Evolutionary conservation across 1,140 invertebrate genomes (phyloP), one percentile per base, ranked within the genome.

Genomic region (Octopus sinensis): DNA sequence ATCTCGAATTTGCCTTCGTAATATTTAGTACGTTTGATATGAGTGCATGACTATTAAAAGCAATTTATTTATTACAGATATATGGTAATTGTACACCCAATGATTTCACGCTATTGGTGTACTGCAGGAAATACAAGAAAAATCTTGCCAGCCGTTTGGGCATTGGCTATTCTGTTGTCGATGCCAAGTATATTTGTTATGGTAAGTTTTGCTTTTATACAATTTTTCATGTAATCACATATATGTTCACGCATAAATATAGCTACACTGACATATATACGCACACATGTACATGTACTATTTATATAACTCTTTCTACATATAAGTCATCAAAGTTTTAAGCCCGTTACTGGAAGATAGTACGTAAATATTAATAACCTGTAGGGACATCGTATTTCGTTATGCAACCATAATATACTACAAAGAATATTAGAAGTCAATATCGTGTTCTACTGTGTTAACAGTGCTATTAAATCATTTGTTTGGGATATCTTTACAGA

Each of bases 11-110:
- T 51, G 43, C 4, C 52, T 30, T 53, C 76, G 6, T 9, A 30
- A 23, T 80, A 7, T 53, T 52, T 10, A 10, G 2, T 10, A n/a
- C 76, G 54, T 5, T 43, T 43, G 30, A 2, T 43, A 43, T 43
- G 30, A 43, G 3, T 43, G 30, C 3, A 43, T 43, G 0, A 43
- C 30, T 43, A 43, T 43, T 43, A 43, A 43, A 43, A 43, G 30
- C 1, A 43, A 3, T 79, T 78, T 75, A 43, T 84, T 56, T 13
- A 53, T 83, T 84, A 79, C 91, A 95, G 94, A 85, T 95, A 94
- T 88, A 94, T 95, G 79, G 94, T 94, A 7, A 95, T 95, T 81
- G 93, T 94, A 62, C 94, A 95, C 90, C 94, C 94, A 4, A 94
- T 95, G 92, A 93, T 92, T 86, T 94, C 94, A 4, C 92, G 94